Percentiles rank a stretch among this genome's conserved stretches.
phyloP scores from a whole-genome alignment of 1,140 invertebrate genomes.

The Bombus difficillimus region DNA sequence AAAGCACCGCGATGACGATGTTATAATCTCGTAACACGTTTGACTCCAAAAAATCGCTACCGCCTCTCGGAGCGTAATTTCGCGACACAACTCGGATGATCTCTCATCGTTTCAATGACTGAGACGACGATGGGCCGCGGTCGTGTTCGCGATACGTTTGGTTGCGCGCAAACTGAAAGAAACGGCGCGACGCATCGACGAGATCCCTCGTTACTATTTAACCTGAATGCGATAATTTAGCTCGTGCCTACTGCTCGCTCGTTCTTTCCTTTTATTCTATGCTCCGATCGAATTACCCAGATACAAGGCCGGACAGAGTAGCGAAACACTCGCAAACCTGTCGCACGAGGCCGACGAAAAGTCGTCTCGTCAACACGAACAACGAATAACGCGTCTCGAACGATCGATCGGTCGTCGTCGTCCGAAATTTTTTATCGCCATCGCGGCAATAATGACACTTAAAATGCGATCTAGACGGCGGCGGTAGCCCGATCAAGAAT shows the following conservation, averaged over 20 bases:
- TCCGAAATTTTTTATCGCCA: background rate
- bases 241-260: constrained; percentile 31
- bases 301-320: constrained; percentile 1
- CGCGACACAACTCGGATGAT: constrained; percentile 34
- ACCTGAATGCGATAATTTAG: constrained; percentile 58
- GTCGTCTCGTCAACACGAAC: background rate
- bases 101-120: constrained; percentile 53
- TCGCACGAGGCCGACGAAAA: constrained; percentile 5
- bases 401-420: background rate
- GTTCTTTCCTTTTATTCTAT: constrained; percentile 1
- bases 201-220: constrained; percentile 52
- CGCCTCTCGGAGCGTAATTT: constrained; percentile 8
- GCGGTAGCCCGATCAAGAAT: background rate
- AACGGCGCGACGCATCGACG: background rate
- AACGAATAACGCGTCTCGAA: background rate
- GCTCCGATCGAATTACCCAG: constrained; percentile 44
- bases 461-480: constrained; percentile 46
- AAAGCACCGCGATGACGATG: background rate
- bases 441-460: constrained; percentile 40
- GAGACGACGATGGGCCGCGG: constrained; percentile 20
- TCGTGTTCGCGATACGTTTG: constrained; percentile 25
- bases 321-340: constrained; percentile 40
- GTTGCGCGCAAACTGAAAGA: constrained; percentile 25
- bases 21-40: no score
- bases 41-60: no score